Evolutionary conservation across 2,888 invertebrate species (phyloP), one percentile per base, ranked within the genome.

Genomic region (Drosophila cognata): DNA sequence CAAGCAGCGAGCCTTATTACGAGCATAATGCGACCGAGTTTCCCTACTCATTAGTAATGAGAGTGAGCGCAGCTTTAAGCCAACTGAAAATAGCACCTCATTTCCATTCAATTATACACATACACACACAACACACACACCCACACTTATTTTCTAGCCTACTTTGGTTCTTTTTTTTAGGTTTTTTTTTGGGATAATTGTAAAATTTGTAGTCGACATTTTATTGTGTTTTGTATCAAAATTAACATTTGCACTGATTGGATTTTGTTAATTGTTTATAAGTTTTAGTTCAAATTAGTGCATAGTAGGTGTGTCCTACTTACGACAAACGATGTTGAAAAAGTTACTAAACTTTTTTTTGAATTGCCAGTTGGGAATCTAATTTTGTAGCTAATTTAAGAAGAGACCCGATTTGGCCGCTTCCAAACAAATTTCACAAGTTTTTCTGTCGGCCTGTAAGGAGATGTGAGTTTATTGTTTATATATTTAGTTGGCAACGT

Each of bases 41-140:
- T 73, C 69, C 52, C 63, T 86, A 70, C 71, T 64, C 84, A 77
- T 75, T 78, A 76, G 62, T 56, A 43, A 33, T 31, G n/a, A 48
- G 28, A 59, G 41, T 43, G 5, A 50, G 36, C 35, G 43, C 3
- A 43, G 68, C 60, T 64, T 79, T 68, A 69, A 68, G 58, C 52
- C 52, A 74, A 69, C 60, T 56, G 58, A 60, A 74, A 74, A 70
- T 52, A 51, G 16, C 51, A 29, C n/a, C 53, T 46, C 43, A 69
- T 61, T 74, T 61, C 70, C 43, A 28, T 48, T 41, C 2, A 38
- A 48, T 55, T 28, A 18, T 16, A 13, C 1, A 21, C 46, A 31
- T 2, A 8, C 16, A n/a, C 41, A n/a, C 41, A 5, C 43, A 29
- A 28, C 28, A 28, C 28, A 28, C 33, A 33, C 33, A 28, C 28